Percentiles rank a stretch among this genome's conserved stretches.
phyloP scores from a whole-genome alignment of 2,113 vertebrate genomes.

The Callipepla squamata region DNA sequence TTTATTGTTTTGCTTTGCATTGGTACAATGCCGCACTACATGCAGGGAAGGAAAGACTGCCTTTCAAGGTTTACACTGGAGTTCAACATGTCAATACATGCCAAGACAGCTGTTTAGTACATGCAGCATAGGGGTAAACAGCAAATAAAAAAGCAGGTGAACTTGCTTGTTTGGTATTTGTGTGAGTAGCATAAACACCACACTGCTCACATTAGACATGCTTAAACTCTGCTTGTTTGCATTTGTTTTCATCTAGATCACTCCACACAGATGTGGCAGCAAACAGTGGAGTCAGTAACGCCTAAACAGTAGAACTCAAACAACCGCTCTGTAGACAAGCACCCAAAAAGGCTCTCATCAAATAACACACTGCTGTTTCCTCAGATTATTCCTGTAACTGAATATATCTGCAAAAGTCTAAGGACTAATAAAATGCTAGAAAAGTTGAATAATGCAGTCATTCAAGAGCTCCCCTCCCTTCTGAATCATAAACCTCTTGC shows the following conservation, averaged over 20 bases:
- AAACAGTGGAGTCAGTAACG: not conserved
- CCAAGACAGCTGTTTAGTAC: not conserved
- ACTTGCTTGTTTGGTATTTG: slow-evolving; percentile 52
- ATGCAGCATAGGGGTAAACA: not conserved
- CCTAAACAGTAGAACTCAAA: not conserved
- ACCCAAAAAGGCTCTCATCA: not conserved
- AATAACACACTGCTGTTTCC: not conserved
- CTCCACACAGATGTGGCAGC: not conserved
- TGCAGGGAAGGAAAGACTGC: not conserved
- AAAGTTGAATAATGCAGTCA: not conserved
- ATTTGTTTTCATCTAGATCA: slow-evolving; percentile 23
- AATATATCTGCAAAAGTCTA: not conserved
- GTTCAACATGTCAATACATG: not conserved
- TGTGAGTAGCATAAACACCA: slow-evolving; percentile 3
- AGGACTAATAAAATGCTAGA: not conserved
- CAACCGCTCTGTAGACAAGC: not conserved
- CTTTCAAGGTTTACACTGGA: not conserved
- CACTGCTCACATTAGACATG: not conserved
- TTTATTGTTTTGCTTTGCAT: not conserved
- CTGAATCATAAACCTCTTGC: not conserved
- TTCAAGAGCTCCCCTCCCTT: not conserved
- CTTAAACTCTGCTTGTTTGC: slow-evolving; percentile 29
- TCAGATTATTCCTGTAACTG: not conserved
- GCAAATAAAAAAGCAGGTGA: slow-evolving; percentile 48
- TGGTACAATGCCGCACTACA: not conserved